Conservation (phyloP, 2,113 vertebrate species). For the Bothrops jararaca region DNA sequence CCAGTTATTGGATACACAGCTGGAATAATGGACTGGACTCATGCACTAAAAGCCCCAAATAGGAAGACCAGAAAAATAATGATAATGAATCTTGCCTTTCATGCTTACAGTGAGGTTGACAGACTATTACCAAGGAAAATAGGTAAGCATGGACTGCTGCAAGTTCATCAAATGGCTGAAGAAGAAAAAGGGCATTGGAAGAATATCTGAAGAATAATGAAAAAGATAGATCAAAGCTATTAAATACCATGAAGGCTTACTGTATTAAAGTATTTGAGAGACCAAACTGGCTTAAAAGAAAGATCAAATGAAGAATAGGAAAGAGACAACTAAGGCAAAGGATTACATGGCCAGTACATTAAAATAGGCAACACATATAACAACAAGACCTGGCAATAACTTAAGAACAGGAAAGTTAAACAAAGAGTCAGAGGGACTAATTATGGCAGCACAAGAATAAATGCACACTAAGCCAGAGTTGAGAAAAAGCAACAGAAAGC, state of each 20-base stretch:
- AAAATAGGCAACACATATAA: not conserved
- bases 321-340: not conserved
- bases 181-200: not conserved
- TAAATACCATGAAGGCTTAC: not conserved
- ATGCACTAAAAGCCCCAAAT: not conserved
- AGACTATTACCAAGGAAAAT: not conserved
- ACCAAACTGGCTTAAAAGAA: not conserved
- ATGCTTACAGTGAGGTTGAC: not conserved
- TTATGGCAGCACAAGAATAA: not conserved
- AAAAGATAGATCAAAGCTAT: not conserved
- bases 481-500: not conserved
- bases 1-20: not conserved
- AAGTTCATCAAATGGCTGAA: not conserved
- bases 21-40: not conserved
- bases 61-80: not conserved
- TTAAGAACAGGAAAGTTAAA: not conserved
- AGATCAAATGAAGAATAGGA: not conserved
- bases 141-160: not conserved
- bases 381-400: not conserved
- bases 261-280: not conserved
- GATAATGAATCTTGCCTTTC: not conserved
- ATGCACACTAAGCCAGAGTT: not conserved
- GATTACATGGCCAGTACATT: not conserved
- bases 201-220: not conserved
- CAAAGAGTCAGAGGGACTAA: not conserved